Evolutionary conservation across 2,888 invertebrate species (phyloP).

Genomic region (Leucophenga maculata): DNA sequence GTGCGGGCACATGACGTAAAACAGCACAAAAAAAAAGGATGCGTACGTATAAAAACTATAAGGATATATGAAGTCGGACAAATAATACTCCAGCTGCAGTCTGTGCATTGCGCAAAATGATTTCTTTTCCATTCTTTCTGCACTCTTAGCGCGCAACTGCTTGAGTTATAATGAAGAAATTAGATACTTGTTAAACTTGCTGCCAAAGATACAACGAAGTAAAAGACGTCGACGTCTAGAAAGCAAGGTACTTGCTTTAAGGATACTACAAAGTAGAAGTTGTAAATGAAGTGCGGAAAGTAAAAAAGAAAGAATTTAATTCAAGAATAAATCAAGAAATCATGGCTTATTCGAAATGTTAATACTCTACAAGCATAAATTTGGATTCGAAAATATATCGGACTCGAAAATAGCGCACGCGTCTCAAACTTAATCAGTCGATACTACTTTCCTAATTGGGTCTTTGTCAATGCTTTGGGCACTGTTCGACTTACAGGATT

Average conservation of each 20-base stretch:
- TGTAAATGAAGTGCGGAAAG: constrained; percentile 13
- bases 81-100: background rate
- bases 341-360: background rate
- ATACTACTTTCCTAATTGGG: too few relatives aligned
- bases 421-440: too few relatives aligned
- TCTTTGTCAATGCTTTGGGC: too few relatives aligned
- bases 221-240: background rate
- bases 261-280: background rate
- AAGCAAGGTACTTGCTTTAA: background rate
- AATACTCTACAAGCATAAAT: too few relatives aligned
- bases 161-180: background rate
- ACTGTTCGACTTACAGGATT: too few relatives aligned
- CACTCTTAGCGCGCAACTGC: background rate
- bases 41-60: background rate
- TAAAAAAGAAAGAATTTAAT: background rate
- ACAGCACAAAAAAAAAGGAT: background rate
- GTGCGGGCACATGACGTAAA: background rate
- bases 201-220: background rate
- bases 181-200: background rate
- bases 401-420: too few relatives aligned
- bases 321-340: constrained; percentile 20
- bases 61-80: background rate
- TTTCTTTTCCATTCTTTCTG: background rate
- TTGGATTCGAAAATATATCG: too few relatives aligned
- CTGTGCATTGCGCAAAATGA: background rate